Conservation (phyloP, 2,888 invertebrate species). For the Alitta virens region DNA sequence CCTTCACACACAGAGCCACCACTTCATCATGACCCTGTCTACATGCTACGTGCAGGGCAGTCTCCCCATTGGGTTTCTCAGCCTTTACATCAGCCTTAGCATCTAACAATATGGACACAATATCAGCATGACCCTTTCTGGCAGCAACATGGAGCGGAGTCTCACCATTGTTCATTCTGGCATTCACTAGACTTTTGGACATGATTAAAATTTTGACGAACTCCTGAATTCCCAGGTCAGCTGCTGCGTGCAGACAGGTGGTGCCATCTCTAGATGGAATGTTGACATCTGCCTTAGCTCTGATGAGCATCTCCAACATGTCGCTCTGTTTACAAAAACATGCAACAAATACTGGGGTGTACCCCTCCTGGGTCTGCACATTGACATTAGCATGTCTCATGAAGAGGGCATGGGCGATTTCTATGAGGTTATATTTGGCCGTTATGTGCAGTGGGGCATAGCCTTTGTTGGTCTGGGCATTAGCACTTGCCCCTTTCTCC, state of each 20-base stretch:
- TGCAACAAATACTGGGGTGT: conserved; percentile 21
- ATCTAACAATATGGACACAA: conserved; percentile 10
- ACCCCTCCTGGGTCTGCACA: conserved; percentile 13
- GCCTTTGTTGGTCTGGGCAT: conserved; percentile 21
- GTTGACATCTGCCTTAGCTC: conserved; percentile 13
- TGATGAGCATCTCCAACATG: conserved; percentile 15
- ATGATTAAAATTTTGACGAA: conserved; percentile 12
- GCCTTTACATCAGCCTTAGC: conserved; percentile 14
- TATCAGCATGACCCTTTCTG: conserved; percentile 27
- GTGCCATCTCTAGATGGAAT: conserved; percentile 15
- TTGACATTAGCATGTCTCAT: conserved; percentile 7
- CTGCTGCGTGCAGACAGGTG: conserved; percentile 16
- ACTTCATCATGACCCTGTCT: conserved; percentile 18
- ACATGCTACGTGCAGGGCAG: conserved; percentile 22
- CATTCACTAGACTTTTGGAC: conserved; percentile 13
- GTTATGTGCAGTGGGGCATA: conserved; percentile 27
- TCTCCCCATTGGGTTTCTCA: conserved; percentile 13
- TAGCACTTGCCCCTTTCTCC: conserved; percentile 15
- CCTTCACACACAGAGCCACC: conserved; percentile 1
- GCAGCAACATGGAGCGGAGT: conserved; percentile 33
- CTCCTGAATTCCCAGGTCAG: conserved; percentile 19
- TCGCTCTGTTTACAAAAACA: conserved; percentile 18
- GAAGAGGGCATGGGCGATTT: conserved; percentile 8
- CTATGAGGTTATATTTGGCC: conserved; percentile 21
- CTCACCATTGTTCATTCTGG: conserved; percentile 18